These are phyloP conservation scores for Intellagama lesueurii DNA, from an alignment of 2,797 vertebrate genomes.

Conservation along the genomic window DNA sequence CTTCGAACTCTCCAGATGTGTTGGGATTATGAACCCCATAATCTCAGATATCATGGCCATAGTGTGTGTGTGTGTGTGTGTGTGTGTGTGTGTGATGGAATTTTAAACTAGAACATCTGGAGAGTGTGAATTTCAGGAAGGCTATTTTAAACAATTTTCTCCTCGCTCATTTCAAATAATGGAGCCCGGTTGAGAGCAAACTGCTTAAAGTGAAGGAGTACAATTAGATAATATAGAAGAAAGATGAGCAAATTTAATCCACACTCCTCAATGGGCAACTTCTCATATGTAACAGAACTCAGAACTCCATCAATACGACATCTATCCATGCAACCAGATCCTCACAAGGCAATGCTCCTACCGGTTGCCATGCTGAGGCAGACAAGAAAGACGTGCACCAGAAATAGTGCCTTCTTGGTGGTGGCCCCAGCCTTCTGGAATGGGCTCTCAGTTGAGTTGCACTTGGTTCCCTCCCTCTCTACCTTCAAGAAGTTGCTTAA, in stretches of 20 bases:
- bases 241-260: neutral
- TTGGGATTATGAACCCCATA: neutral
- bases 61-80: neutral
- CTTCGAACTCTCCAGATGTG: neutral
- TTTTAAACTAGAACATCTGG: neutral
- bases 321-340: too few species aligned
- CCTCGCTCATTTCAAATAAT: neutral
- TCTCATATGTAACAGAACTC: neutral
- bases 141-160: neutral
- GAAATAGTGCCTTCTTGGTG: too few species aligned
- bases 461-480: too few species aligned
- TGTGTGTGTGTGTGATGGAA: too few species aligned
- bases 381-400: too few species aligned
- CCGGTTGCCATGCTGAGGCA: too few species aligned
- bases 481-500: too few species aligned
- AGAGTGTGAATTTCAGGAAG: neutral
- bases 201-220: neutral
- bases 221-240: neutral
- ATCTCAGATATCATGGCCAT: neutral
- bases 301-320: too few species aligned
- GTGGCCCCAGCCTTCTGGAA: too few species aligned
- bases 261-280: neutral
- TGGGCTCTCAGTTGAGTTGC: too few species aligned
- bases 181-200: neutral
- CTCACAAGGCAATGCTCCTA: too few species aligned